Evolutionary conservation across 2,888 invertebrate genomes (phyloP).

Genomic region (Gymnocheta viridis): DNA sequence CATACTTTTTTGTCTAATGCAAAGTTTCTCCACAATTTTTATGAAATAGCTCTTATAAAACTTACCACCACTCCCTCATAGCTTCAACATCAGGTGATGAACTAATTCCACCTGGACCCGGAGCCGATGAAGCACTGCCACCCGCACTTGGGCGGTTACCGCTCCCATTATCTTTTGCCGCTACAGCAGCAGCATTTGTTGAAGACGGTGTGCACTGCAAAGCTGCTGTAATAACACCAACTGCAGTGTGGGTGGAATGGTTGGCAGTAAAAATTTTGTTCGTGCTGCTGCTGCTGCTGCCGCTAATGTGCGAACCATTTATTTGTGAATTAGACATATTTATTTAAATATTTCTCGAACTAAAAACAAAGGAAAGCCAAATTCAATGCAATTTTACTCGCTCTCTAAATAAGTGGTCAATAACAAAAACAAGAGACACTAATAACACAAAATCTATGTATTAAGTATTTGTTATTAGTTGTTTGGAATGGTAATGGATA

Average conservation of each 20-base stretch:
- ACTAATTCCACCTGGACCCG: conserved; percentile 73
- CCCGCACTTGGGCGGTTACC: conserved; percentile 60
- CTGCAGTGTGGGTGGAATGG: conserved; percentile 33
- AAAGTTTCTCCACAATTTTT: not conserved
- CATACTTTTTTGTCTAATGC: no score
- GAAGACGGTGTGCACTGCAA: conserved; percentile 69
- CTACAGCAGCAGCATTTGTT: conserved; percentile 72
- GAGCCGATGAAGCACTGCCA: conserved; percentile 76
- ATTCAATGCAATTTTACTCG: not conserved
- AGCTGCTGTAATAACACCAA: conserved; percentile 64
- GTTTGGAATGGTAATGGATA: conserved; percentile 25
- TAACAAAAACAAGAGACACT: conserved; percentile 6
- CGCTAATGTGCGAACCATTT: conserved; percentile 50
- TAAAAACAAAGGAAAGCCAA: conserved; percentile 5
- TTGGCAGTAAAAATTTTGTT: conserved; percentile 14
- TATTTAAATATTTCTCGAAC: not conserved
- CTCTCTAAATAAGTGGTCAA: not conserved
- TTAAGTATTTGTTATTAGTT: not conserved
- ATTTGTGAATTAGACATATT: conserved; percentile 66
- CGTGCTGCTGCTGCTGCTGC: conserved; percentile 7
- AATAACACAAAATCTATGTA: not conserved
- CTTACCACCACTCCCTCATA: conserved; percentile 82
- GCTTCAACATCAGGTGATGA: conserved; percentile 78
- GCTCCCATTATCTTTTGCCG: conserved; percentile 57
- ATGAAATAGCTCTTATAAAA: conserved; percentile 29